phyloP scores from a whole-genome alignment of 2,797 vertebrate species.

The Typhlichthys eigenmanni region DNA sequence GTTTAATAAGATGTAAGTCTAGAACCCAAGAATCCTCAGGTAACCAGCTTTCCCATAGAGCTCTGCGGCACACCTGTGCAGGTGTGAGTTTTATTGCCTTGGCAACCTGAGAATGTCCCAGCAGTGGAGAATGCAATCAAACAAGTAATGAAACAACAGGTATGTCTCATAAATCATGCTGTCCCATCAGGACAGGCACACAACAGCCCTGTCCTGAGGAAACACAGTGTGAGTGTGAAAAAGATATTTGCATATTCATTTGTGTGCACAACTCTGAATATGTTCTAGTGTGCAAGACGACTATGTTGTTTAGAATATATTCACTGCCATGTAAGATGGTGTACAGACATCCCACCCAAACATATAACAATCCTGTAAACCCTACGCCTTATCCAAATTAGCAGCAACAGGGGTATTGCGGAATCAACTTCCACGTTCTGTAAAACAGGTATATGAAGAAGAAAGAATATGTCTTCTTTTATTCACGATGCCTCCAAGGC shows the following conservation, averaged over 20 bases:
- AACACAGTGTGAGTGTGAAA: conserved; percentile 35
- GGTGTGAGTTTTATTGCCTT: conserved; percentile 74
- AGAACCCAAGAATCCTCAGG: conserved; percentile 40
- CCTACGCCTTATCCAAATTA: conserved; percentile 47
- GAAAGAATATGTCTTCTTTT: too few species aligned
- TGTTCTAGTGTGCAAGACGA: conserved; percentile 29
- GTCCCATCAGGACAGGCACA: conserved; percentile 56
- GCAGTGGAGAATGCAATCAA: conserved; percentile 77
- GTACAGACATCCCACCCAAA: conserved; percentile 32
- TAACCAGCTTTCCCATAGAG: conserved; percentile 58
- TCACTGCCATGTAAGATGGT: conserved; percentile 28
- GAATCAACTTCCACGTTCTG: too few species aligned
- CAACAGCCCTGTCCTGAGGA: conserved; percentile 40
- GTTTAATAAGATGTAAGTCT: too few species aligned
- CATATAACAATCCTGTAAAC: conserved; percentile 42
- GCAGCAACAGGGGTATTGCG: too few species aligned
- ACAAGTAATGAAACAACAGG: conserved; percentile 78
- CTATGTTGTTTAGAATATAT: background rate
- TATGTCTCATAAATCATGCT: conserved; percentile 73
- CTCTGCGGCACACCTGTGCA: conserved; percentile 54
- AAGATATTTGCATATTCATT: conserved; percentile 39
- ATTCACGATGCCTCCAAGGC: too few species aligned
- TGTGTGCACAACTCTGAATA: conserved; percentile 25
- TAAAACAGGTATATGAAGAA: too few species aligned
- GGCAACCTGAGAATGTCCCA: conserved; percentile 51